These are phyloP conservation scores for Haplochromis vanheusdeni DNA, from an alignment of 2,113 vertebrate genomes.

Conservation along the genomic window DNA sequence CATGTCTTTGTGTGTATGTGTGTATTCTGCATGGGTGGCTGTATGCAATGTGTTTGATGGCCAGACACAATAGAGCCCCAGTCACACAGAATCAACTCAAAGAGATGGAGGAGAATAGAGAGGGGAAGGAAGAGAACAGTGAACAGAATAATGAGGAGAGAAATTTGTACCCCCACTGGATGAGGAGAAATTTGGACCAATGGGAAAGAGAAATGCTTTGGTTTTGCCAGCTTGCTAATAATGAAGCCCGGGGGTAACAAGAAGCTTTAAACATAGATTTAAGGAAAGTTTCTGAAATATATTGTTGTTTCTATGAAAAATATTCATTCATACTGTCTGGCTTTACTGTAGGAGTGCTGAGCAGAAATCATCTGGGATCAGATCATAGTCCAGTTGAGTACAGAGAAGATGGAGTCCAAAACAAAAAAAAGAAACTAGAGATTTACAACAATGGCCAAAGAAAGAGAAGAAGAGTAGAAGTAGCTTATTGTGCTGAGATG, in stretches of 20 bases:
- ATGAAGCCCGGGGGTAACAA: neutral
- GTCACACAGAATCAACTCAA: slow-evolving; percentile 45
- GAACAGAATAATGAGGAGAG: slow-evolving; percentile 6
- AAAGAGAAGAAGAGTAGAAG: neutral
- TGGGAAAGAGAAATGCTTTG: neutral
- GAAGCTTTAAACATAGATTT: neutral
- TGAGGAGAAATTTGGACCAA: neutral
- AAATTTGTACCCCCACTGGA: neutral
- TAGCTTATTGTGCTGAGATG: neutral
- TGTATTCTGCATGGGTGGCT: slow-evolving; percentile 60
- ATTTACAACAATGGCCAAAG: neutral
- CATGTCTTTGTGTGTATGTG: slow-evolving; percentile 25
- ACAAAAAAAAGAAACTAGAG: neutral
- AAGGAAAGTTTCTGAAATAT: neutral
- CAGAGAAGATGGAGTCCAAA: neutral
- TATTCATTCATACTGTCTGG: neutral
- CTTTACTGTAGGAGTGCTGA: neutral
- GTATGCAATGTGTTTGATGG: slow-evolving; percentile 50
- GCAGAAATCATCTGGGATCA: neutral
- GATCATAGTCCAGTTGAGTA: neutral
- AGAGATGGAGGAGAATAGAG: slow-evolving; percentile 46
- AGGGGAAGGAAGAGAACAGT: neutral
- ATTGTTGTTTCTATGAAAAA: neutral
- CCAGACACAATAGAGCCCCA: slow-evolving; percentile 41
- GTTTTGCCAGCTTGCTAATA: neutral